A percentile compares a stretch with the other conserved stretches of the same genome.
phyloP scores from a whole-genome alignment of 1,140 invertebrate species.

The Cydia pomonella region DNA sequence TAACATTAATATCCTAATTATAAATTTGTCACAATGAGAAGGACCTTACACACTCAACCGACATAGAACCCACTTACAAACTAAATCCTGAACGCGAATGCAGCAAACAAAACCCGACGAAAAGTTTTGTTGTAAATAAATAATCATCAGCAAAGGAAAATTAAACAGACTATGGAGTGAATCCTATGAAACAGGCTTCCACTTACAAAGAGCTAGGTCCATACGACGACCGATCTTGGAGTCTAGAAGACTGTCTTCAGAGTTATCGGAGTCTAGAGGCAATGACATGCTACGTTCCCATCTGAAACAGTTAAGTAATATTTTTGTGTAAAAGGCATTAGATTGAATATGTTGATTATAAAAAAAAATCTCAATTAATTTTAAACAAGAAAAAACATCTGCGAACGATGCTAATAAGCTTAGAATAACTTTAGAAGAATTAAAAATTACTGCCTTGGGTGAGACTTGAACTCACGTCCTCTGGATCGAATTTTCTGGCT shows the following conservation, averaged over 20 bases:
- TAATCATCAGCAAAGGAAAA: slow-evolving; percentile 78
- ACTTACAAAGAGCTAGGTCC: slow-evolving; percentile 88
- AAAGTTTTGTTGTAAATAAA: slow-evolving; percentile 74
- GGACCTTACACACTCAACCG: slow-evolving; percentile 37
- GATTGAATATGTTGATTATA: too few species aligned
- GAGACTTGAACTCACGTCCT: too few species aligned
- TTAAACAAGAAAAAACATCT: too few species aligned
- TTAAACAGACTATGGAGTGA: slow-evolving; percentile 62
- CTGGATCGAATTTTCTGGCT: too few species aligned
- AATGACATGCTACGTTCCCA: slow-evolving; percentile 86
- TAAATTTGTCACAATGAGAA: slow-evolving; percentile 17
- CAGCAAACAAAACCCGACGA: slow-evolving; percentile 38
- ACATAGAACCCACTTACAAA: slow-evolving; percentile 45
- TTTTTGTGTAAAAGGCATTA: not conserved
- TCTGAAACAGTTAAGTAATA: slow-evolving; percentile 64
- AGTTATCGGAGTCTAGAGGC: slow-evolving; percentile 81
- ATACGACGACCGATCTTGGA: slow-evolving; percentile 81
- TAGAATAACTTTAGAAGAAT: too few species aligned
- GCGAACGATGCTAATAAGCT: too few species aligned
- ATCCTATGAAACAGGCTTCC: slow-evolving; percentile 37
- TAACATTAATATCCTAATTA: too few species aligned
- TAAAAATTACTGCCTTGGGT: too few species aligned
- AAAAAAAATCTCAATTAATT: too few species aligned
- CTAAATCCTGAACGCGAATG: slow-evolving; percentile 46
- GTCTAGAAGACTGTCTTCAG: slow-evolving; percentile 79